These are phyloP conservation scores for Macquaria ambigua DNA, from an alignment of 2,113 vertebrate genomes.

Conservation along the genomic window DNA sequence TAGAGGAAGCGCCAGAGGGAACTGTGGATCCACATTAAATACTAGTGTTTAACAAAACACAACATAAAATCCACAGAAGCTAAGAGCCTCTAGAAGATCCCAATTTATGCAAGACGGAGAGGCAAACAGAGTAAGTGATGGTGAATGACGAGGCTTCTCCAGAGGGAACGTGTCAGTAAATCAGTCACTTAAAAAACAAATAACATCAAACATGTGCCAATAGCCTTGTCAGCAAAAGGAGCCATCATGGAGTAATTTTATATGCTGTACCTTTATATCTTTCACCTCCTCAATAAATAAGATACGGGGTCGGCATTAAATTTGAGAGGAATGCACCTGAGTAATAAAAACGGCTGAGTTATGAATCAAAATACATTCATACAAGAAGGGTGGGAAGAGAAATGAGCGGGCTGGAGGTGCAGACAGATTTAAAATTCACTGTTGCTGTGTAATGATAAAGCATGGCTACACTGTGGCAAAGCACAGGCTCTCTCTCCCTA, in stretches of 20 bases:
- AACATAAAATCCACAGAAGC: background rate
- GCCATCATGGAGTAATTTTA: conserved; percentile 71
- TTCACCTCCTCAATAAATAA: conserved; percentile 78
- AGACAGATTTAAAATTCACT: conserved; percentile 72
- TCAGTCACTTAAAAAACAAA: conserved; percentile 78
- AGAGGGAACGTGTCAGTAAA: conserved; percentile 58
- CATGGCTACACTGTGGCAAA: conserved; percentile 23
- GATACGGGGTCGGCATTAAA: conserved; percentile 64
- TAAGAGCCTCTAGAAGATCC: background rate
- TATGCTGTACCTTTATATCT: conserved; percentile 58
- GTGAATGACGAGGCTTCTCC: conserved; percentile 10
- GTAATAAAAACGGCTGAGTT: conserved; percentile 70
- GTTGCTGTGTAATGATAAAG: conserved; percentile 65
- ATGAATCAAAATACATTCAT: conserved; percentile 73
- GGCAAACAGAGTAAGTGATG: conserved; percentile 25
- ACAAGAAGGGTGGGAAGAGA: conserved; percentile 38
- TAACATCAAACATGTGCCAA: conserved; percentile 66
- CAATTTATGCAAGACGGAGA: background rate
- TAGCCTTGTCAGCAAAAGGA: conserved; percentile 77
- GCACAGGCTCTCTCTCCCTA: conserved; percentile 7
- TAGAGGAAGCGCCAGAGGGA: background rate
- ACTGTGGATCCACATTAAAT: background rate
- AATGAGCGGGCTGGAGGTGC: conserved; percentile 44
- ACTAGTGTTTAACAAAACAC: conserved; percentile 9
- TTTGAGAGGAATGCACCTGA: conserved; percentile 67